Base-by-base conservation (phyloP, 2,888 invertebrate species). In the Pachydiplax longipennis region DNA sequence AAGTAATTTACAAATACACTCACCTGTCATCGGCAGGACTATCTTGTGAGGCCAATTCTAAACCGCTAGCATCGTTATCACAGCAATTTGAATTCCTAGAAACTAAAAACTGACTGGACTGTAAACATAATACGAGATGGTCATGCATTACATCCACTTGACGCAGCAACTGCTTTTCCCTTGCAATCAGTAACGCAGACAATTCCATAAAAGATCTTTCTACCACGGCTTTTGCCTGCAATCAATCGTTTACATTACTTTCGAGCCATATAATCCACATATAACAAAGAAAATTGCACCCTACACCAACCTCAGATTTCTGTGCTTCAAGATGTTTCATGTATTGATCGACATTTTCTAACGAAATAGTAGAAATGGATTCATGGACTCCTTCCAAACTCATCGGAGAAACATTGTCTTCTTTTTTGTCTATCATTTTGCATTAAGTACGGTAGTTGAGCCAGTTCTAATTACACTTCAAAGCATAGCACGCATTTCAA, bases 371-470 rank as follows among this genome's bases (percentile, higher is more conserved):
- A 3, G 61, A 87, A 37, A 61, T 22, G 3, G 87, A 87, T 40
- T 87, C 87, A 40, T 87, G 61, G 3, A 87, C 12, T 37, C 61
- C 87, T 22, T 61, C 58, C 12, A 37, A 37, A 58, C 35, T 37
- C 31, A 87, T 87, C 22, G 87, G 61, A 5, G 87, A 61, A 13
- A n/a, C 25, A n/a, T 61, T 61, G 13, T 61, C 87, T 65, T 87
- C 87, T 87, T 37, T 48, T 65, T 87, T 87, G 37, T 87, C 87
- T 58, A 87, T 87, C 87, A 87, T 87, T 40, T 87, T 87, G n/a
- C n/a, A 61, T 35, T 37, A 35, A 35, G 73, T 73, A 73, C 73
- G 12, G 73, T 8, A 65, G 31, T 12, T 73, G 12, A 5, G 31
- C 73, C 10, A 31, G 1, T 31, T 73, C 31, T 31, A 31, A 73